Base-by-base conservation (phyloP, 1,140 invertebrate species). In the Heliconius hermathena region DNA sequence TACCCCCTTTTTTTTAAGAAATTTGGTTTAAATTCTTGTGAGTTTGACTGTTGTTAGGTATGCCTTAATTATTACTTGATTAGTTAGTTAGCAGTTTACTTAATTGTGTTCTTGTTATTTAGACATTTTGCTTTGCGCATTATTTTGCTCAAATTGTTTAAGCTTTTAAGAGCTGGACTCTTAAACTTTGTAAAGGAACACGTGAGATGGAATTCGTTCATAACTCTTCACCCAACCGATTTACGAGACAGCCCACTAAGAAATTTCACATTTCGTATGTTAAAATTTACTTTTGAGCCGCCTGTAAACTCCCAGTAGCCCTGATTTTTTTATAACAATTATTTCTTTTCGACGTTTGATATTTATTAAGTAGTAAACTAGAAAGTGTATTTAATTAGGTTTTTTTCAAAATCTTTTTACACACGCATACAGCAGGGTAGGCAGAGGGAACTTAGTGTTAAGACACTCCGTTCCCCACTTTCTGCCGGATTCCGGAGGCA, bases 141-240 rank as follows among this genome's bases (percentile, higher is more conserved):
- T 52, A 52, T 20, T 52, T 52, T 20, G 18, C 6, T 4, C 16
- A 6, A 52, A 52, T 52, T 52, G 49, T 18, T 57, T 57, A 57
- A n/a, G n/a, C n/a, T 11, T 57, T 57, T 57, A 57, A 36, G 33
- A 36, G 33, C 54, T 57, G 18, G 49, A 5, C 49, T 66, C 11
- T 26, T 16, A 66, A 66, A 66, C 26, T 66, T 66, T 11, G n/a
- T 20, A 29, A 16, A 26, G 11, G 8, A 79, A 75, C 73, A 79
- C 41, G 71, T 76, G 66, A 57, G 33, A 49, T 66, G 33, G 49
- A 70, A 72, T 75, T 71, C 52, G 73, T 71, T 72, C 78, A 80
- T 79, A 79, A 74, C 74, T 79, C 57, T 74, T 57, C 38, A 54
- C 22, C 54, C 13, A 26, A 29, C 33, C 41, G 71, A 79, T 79